Evolutionary conservation across 2,113 vertebrate genomes (phyloP), one percentile per base, ranked within the genome.

Genomic region (Leucosticte australis): DNA sequence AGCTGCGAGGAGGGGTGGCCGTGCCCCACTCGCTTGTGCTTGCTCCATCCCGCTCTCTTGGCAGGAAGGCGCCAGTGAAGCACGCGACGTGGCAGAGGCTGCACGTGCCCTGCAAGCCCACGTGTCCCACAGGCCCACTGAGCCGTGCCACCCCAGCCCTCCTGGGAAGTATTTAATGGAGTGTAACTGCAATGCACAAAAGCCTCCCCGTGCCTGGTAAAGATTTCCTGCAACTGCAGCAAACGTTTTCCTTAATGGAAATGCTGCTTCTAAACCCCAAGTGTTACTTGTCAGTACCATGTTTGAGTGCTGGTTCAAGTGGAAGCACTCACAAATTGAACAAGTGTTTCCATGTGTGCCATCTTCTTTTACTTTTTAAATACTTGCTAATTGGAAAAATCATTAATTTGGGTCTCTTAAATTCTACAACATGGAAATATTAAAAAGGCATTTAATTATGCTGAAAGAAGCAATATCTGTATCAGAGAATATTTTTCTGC

Each of bases 261-360:
- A 20, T 15, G 64, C 42, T 73, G 24, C 52, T 67, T 80, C 35
- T 62, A 27, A 73, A 49, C 18, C 9, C 14, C 9, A 3, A 9
- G 28, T 0, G 0, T 79, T 59, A 8, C 41, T 69, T 74, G 2
- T 5, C 46, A n/a, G 13, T 52, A 1, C 1, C 0, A 0, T 62
- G 37, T 59, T 75, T 75, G 18, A 35, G 21, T 17, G 4, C 27
- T 67, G 42, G 31, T 63, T 87, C 24, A 39, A 56, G 46, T 74
- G 63, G n/a, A 90, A 68, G n/a, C 7, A 19, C 28, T 84, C 11
- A 18, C 15, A 53, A 59, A 41, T 9, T 35, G 16, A 63, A 17
- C 13, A 60, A 31, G 5, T 7, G 35, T n/a, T 79, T 53, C 22
- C n/a, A 63, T 10, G 20, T 76, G 8, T 33, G 4, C 31, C n/a